These are phyloP conservation scores for Drosophila pandora DNA, from an alignment of 1,140 invertebrate species.

Conservation along the genomic window DNA sequence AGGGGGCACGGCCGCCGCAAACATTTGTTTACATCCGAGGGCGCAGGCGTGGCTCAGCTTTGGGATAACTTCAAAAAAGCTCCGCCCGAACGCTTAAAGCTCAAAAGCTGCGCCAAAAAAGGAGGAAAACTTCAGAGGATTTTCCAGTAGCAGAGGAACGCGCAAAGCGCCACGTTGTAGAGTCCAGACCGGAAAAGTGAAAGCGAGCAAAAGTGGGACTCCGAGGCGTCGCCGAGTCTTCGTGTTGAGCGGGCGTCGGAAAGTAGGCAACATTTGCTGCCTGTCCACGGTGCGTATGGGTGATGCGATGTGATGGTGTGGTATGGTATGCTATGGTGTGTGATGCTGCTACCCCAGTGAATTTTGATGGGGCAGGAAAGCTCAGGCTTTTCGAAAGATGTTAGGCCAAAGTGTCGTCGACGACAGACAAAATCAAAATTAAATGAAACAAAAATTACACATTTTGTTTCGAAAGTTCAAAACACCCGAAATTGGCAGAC, in stretches of 20 bases:
- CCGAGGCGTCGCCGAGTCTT: conserved; percentile 15
- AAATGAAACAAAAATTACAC: conserved; percentile 1
- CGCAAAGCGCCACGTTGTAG: conserved; percentile 62
- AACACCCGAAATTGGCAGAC: conserved; percentile 31
- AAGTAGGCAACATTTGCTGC: conserved; percentile 46
- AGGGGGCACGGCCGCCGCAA: neutral
- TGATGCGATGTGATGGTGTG: conserved; percentile 16
- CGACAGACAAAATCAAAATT: conserved; percentile 19
- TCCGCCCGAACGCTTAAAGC: conserved; percentile 34
- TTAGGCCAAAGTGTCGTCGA: neutral
- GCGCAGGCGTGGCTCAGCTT: conserved; percentile 67
- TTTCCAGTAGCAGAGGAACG: conserved; percentile 61
- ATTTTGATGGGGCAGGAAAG: conserved; percentile 32
- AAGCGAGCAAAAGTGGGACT: conserved; percentile 3
- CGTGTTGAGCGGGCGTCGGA: conserved; percentile 32
- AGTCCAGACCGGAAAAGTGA: conserved; percentile 21
- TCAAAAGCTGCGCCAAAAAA: conserved; percentile 39
- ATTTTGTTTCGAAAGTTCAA: conserved; percentile 4
- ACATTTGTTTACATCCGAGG: conserved; percentile 53
- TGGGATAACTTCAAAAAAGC: conserved; percentile 43
- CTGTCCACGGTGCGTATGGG: conserved; percentile 62
- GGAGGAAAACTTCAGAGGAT: conserved; percentile 45
- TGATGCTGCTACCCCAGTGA: too few species aligned
- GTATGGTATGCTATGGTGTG: neutral
- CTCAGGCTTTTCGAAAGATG: conserved; percentile 40